Percentiles rank a stretch among this genome's conserved stretches.
Evolutionary conservation across 2,113 vertebrate species (phyloP).

Genomic region (Kryptolebias marmoratus): DNA sequence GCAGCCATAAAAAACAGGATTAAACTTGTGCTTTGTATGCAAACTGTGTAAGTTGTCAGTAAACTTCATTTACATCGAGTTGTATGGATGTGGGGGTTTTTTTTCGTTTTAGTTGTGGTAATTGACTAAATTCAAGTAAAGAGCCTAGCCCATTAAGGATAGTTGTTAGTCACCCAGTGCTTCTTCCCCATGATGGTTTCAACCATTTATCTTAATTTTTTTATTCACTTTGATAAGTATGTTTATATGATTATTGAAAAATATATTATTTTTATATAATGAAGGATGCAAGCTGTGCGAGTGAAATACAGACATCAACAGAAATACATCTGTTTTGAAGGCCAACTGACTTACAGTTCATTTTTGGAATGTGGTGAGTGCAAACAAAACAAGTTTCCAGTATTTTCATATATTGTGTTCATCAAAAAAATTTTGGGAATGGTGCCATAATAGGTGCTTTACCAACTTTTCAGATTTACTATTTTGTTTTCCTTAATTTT

Average conservation of each 20-base stretch:
- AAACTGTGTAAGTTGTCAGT: too few species aligned
- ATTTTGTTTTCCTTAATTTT: too few species aligned
- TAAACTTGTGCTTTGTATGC: too few species aligned
- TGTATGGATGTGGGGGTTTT: too few species aligned
- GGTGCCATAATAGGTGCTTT: too few species aligned
- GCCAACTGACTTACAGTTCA: accelerated
- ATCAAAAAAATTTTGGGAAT: too few species aligned
- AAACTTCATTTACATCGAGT: too few species aligned
- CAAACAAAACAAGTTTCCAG: not conserved
- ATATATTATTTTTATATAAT: not conserved
- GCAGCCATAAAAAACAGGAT: too few species aligned
- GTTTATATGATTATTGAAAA: not conserved
- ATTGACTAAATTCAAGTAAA: not conserved
- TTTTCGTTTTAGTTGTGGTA: too few species aligned
- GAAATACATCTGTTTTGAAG: not conserved
- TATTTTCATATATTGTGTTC: too few species aligned
- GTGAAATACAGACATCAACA: slow-evolving; percentile 2
- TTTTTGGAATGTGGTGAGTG: slow-evolving; percentile 2
- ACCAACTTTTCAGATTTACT: too few species aligned
- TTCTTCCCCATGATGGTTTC: not conserved
- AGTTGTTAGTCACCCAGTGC: not conserved
- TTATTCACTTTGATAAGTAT: slow-evolving; percentile 2
- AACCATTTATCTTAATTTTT: not conserved
- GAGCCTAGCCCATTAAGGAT: not conserved
- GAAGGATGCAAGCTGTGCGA: not conserved